Percentiles rank a stretch among this genome's conserved stretches.
Conservation (phyloP, 2,888 invertebrate species). For the Platycheirus albimanus region DNA sequence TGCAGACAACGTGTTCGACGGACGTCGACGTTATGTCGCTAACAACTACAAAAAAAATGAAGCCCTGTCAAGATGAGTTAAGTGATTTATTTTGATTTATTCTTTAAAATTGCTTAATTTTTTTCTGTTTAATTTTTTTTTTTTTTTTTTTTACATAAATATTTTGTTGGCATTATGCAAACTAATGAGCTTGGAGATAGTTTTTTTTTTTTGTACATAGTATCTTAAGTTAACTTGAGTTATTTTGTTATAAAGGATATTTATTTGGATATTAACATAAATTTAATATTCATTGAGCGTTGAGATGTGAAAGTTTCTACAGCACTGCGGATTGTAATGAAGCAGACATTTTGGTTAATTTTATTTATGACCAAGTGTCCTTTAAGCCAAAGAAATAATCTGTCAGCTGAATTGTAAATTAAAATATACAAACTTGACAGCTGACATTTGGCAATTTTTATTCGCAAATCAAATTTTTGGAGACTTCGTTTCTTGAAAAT, state of each 20-base stretch:
- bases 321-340: conserved; percentile 8
- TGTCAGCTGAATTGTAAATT: no score
- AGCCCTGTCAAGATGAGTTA: conserved; percentile 36
- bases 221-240: conserved; percentile 1
- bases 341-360: not conserved
- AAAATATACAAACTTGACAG: no score
- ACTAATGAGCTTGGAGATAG: conserved; percentile 46
- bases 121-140: no score
- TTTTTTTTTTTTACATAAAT: conserved; percentile 4
- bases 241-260: conserved; percentile 9
- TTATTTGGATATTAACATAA: conserved; percentile 20
- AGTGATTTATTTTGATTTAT: conserved; percentile 71
- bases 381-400: no score
- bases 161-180: conserved; percentile 43
- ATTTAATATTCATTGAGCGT: conserved; percentile 31
- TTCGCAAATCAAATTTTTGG: no score
- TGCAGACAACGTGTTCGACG: conserved; percentile 27
- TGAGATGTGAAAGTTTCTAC: not conserved
- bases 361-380: no score
- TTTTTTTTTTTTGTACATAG: not conserved
- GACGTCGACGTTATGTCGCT: conserved; percentile 19
- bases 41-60: no score
- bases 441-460: no score
- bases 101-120: conserved; percentile 45
- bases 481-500: no score